phyloP scores from a whole-genome alignment of 2,797 vertebrate genomes.

The Erethizon dorsatum region DNA sequence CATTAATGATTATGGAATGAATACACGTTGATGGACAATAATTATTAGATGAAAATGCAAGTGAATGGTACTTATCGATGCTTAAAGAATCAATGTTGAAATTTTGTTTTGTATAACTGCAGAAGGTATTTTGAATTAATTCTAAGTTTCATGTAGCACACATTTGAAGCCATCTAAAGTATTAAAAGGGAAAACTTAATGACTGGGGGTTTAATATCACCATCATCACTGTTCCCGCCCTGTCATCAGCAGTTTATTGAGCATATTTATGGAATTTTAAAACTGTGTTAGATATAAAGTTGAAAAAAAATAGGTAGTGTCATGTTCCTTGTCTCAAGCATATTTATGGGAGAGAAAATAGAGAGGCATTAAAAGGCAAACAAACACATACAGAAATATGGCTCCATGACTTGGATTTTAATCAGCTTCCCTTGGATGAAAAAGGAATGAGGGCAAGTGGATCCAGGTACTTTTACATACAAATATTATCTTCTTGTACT shows the following conservation, averaged over 20 bases:
- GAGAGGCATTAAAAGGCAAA: conserved; percentile 49
- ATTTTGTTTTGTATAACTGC: background rate
- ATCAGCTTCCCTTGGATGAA: conserved; percentile 66
- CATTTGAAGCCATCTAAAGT: background rate
- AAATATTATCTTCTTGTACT: conserved; percentile 66
- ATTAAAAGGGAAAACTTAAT: background rate
- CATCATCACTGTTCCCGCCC: background rate
- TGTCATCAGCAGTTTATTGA: background rate
- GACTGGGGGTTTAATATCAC: background rate
- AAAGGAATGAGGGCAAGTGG: conserved; percentile 61
- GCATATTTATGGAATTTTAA: conserved; percentile 58
- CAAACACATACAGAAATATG: background rate
- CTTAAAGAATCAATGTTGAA: conserved; percentile 6
- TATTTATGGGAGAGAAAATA: conserved; percentile 8
- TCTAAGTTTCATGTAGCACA: background rate
- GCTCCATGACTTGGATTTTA: conserved; percentile 39
- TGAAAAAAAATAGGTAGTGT: background rate
- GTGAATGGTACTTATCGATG: background rate
- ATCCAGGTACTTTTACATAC: conserved; percentile 71
- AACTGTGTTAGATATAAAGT: background rate
- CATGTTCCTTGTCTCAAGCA: conserved; percentile 5
- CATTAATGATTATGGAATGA: background rate
- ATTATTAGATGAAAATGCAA: background rate
- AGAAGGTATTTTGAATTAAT: background rate
- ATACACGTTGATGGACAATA: background rate